These are phyloP conservation scores for Garrulus glandarius DNA, from an alignment of 2,797 vertebrate genomes.

Conservation along the genomic window DNA sequence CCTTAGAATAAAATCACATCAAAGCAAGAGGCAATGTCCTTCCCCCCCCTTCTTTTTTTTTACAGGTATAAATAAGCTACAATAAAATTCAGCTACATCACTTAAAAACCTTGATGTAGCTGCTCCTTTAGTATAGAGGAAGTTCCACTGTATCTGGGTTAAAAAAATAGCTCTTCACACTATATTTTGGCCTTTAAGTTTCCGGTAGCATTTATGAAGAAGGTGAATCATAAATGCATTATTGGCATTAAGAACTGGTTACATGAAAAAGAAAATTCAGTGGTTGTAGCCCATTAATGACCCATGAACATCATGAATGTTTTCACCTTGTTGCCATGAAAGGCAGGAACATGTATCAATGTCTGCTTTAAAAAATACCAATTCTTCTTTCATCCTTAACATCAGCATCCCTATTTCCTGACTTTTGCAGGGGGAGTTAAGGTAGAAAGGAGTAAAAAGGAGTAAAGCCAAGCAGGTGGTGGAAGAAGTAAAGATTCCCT, in stretches of 20 bases:
- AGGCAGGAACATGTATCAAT: neutral
- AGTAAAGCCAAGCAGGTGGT: constrained; percentile 10
- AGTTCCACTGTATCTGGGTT: constrained; percentile 49
- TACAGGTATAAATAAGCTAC: constrained; percentile 65
- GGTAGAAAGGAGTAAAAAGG: neutral
- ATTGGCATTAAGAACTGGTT: constrained; percentile 67
- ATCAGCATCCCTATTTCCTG: neutral
- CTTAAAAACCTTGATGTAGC: constrained; percentile 49
- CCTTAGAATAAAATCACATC: constrained; percentile 74
- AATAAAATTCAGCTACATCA: constrained; percentile 57
- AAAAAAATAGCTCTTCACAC: constrained; percentile 66
- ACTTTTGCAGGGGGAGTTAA: constrained; percentile 14
- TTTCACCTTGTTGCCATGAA: constrained; percentile 11
- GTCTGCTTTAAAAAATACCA: neutral
- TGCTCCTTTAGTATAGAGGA: constrained; percentile 56
- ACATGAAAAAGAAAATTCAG: constrained; percentile 34
- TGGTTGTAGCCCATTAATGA: constrained; percentile 36
- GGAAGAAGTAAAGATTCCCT: constrained; percentile 39
- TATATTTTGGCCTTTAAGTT: constrained; percentile 73
- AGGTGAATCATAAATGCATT: constrained; percentile 61
- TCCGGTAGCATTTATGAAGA: constrained; percentile 70
- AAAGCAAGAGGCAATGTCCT: constrained; percentile 62
- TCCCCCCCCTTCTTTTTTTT: neutral
- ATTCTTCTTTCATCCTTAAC: neutral
- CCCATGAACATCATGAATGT: neutral